Conservation (phyloP, 37 sponge, comb jelly and placozoan species). For the Ianthella basta region DNA sequence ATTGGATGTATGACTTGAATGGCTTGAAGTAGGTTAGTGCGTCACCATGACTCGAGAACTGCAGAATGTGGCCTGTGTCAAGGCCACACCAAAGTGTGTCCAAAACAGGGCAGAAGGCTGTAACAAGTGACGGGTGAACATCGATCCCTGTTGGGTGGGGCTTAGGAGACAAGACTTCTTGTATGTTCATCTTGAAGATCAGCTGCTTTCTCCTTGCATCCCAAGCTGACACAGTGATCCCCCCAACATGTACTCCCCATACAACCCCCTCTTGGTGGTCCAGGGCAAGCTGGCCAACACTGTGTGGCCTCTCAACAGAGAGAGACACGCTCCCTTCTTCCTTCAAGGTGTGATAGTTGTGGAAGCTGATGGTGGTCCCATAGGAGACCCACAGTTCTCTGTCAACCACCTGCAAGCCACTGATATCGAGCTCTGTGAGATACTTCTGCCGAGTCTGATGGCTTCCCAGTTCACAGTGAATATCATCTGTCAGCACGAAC, state of each 20-base stretch:
- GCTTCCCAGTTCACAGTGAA: not conserved
- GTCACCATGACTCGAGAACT: not conserved
- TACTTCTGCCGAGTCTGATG: constrained; percentile 13
- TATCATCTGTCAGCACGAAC: not conserved
- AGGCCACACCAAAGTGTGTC: constrained; percentile 23
- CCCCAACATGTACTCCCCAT: constrained; percentile 7
- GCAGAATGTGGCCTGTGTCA: constrained; percentile 22
- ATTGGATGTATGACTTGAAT: not conserved
- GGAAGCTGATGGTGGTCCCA: not conserved
- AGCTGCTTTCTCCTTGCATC: not conserved
- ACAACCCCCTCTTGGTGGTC: not conserved
- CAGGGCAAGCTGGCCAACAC: constrained; percentile 15
- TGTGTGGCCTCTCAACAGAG: not conserved
- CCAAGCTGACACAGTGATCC: constrained; percentile 12
- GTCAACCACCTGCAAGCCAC: not conserved
- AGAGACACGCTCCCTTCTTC: not conserved
- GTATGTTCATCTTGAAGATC: not conserved
- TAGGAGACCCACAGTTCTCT: constrained; percentile 23
- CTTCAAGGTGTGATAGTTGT: constrained; percentile 6
- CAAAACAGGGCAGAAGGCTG: constrained; percentile 23
- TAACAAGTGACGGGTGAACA: not conserved
- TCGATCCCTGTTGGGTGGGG: not conserved
- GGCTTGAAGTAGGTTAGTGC: constrained; percentile 5
- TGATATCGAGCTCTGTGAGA: not conserved
- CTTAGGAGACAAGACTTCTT: not conserved